Base-by-base conservation (phyloP, 2,113 vertebrate species). In the Pyxicephalus adspersus region DNA sequence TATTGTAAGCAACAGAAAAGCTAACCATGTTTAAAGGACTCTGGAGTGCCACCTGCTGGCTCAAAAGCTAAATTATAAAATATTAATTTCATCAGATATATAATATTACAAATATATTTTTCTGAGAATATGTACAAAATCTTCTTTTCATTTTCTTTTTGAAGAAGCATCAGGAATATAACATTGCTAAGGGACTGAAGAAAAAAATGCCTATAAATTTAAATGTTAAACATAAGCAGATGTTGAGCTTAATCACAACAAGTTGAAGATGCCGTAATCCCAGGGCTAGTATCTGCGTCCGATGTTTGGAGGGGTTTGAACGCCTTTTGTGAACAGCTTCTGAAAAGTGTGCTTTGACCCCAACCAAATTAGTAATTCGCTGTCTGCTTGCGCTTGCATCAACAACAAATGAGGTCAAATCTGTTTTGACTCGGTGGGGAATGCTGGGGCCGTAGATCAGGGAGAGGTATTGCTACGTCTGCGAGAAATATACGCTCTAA, bases 151-250 rank as follows among this genome's bases (percentile, higher is more conserved):
- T 34, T 34, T 6, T 4, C 6, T 9, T 38, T 4, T 9, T 1
- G 91, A 89, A 90, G 91, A 92, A 92, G 89, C 90, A 91, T 85
- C 90, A 91, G 91, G 90, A 90, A 89, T 90, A 90, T 89, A 91
- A 90, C 86, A 89, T 88, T 2, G 83, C 86, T 85, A 77, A 75
- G 38, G 25, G 88, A 91, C 86, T 86, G 84, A 87, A 91, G 90
- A 92, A 89, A 91, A 70, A 89, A 89, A 89, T 92, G 90, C 90
- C 92, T 91, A 91, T 90, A 91, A 89, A 91, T 92, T 93, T 92
- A 89, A 90, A 91, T 92, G 91, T 91, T 92, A 93, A 94, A 93
- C 87, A 85, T 86, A 86, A 91, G 85, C 93, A 94, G 93, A 94
- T 92, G 92, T 91, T 89, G 89, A 91, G 87, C 91, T 91, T 92